phyloP scores from a whole-genome alignment of 2,113 vertebrate species.

The Cheilinus undulatus region DNA sequence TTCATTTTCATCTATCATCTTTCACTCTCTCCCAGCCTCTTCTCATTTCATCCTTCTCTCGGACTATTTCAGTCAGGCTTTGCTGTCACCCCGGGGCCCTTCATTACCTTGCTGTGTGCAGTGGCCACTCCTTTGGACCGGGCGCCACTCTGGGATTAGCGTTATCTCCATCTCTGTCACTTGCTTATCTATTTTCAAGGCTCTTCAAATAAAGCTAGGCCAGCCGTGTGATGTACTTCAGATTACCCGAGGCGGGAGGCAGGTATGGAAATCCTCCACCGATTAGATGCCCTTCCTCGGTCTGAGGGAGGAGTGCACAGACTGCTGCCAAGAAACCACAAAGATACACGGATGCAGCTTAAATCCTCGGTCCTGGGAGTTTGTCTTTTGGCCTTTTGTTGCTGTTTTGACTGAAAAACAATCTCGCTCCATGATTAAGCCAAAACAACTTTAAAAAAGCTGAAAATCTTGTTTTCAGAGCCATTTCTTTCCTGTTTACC shows the following conservation, averaged over 20 bases:
- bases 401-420: background rate
- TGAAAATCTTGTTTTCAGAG: too few relatives aligned
- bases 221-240: constrained; percentile 73
- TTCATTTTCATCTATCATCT: constrained; percentile 32
- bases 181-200: constrained; percentile 76
- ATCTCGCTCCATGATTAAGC: too few relatives aligned
- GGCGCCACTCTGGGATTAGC: constrained; percentile 67
- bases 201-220: constrained; percentile 76
- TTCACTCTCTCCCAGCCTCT: constrained; percentile 10
- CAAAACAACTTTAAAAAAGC: too few relatives aligned
- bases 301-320: constrained; percentile 48
- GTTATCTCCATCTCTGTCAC: constrained; percentile 75
- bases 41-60: constrained; percentile 7
- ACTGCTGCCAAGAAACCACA: constrained; percentile 41
- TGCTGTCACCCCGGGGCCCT: constrained; percentile 55
- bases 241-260: constrained; percentile 67
- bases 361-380: constrained; percentile 19
- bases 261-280: constrained; percentile 74
- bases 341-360: constrained; percentile 39
- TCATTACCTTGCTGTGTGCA: constrained; percentile 60
- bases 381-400: constrained; percentile 5
- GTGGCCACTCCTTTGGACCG: constrained; percentile 52
- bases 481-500: background rate
- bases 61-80: constrained; percentile 24
- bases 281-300: constrained; percentile 76